Percentiles rank a stretch among this genome's conserved stretches.
These are phyloP conservation scores for Bambusicola thoracicus DNA, from an alignment of 2,113 vertebrate species.

Conservation along the genomic window DNA sequence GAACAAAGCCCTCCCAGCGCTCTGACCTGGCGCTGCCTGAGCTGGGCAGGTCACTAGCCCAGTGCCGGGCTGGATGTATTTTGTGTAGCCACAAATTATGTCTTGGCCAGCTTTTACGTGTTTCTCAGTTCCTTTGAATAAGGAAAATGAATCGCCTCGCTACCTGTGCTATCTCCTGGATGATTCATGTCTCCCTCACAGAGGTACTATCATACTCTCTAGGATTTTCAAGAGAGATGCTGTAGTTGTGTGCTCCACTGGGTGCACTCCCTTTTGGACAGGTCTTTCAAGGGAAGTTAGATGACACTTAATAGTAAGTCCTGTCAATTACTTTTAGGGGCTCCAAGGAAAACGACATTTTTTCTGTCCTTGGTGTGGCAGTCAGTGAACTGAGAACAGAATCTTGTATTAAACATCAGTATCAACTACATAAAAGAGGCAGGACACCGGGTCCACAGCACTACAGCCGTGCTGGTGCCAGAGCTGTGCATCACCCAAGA, in stretches of 20 bases:
- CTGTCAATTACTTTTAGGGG: background rate
- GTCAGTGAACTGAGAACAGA: background rate
- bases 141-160: background rate
- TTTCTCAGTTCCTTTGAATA: background rate
- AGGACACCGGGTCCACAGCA: background rate
- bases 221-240: background rate
- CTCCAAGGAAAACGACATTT: background rate
- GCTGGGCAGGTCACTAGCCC: background rate
- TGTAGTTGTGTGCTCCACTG: accelerated
- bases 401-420: background rate
- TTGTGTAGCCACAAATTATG: background rate
- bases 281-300: background rate
- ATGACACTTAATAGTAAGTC: background rate
- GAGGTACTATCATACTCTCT: background rate
- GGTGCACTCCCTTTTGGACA: background rate
- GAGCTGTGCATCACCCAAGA: background rate
- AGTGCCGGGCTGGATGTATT: background rate
- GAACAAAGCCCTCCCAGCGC: background rate
- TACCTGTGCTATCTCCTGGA: background rate
- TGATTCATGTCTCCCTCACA: background rate
- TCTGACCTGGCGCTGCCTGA: background rate
- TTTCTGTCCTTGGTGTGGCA: background rate
- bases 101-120: background rate
- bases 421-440: background rate
- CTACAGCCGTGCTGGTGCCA: background rate